Base-by-base conservation (phyloP, 2,797 vertebrate species). In the Euthynnus affinis region DNA sequence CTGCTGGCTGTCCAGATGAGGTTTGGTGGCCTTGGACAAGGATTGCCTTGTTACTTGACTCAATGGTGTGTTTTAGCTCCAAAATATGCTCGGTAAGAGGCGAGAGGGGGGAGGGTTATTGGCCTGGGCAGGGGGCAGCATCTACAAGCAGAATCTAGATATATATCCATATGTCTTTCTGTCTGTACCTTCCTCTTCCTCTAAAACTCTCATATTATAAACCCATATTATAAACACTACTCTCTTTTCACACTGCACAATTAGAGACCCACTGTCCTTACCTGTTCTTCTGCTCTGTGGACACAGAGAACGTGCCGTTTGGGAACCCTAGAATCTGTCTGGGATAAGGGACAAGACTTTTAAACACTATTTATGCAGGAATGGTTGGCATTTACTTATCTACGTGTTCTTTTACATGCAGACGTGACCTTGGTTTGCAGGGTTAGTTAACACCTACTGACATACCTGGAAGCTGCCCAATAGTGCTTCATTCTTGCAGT, bases 21-120 rank as follows among this genome's bases (percentile, higher is more conserved):
- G 90, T 91, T 91, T 92, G 84, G 88, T 92, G 91, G 90, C 88
- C 81, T 82, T 81, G 93, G 88, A 97, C 96, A 96, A 95, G 93
- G 93, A 92, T 87, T 72, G 87, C 94, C 94, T 96, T 97, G 95
- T 96, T 95, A 66, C 53, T 81, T 22, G 20, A 60, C 89, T 94
- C 93, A 94, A 93, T 91, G 91, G 85, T 83, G 91, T 93, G 92
- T 92, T 94, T 95, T 91, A 88, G 88, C 91, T 93, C 87, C 84
- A 94, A 94, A 95, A 81, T 94, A 94, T 93, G 94, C 89, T 81
- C 71, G 88, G 93, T 92, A 91, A 94, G 94, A 92, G 83, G 85
- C 67, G 78, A 42, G 64, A 60, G 32, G 66, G 62, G 29, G 68
- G 65, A 13, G 74, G 32, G 74, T 13, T 56, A 77, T 70, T 68